phyloP scores from a whole-genome alignment of 30 jellyfish, hydroid and myxozoan genomes.

The Aurelia sp. region DNA sequence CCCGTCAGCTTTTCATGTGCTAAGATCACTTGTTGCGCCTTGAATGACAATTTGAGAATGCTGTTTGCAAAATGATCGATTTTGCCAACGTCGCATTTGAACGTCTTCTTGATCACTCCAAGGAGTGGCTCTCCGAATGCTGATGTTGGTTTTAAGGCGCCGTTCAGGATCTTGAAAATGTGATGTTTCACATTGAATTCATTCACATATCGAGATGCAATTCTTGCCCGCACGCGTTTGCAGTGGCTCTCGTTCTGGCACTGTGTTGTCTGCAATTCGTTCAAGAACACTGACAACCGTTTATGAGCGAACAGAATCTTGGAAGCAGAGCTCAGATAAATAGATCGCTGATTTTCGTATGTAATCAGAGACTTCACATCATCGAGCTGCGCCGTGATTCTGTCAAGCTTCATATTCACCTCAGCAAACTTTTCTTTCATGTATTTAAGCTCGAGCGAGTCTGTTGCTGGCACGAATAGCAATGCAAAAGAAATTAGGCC shows the following conservation, averaged over 20 bases:
- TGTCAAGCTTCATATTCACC: slow-evolving; percentile 57
- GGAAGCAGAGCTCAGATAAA: slow-evolving; percentile 18
- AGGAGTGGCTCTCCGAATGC: slow-evolving; percentile 57
- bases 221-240: slow-evolving; percentile 25
- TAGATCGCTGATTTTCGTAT: slow-evolving; percentile 45
- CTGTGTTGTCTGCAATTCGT: slow-evolving; percentile 21
- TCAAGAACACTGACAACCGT: slow-evolving; percentile 13
- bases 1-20: slow-evolving; percentile 55
- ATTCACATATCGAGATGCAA: slow-evolving; percentile 36
- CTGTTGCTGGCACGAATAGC: slow-evolving; percentile 21
- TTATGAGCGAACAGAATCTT: slow-evolving; percentile 40
- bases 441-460: slow-evolving; percentile 33
- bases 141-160: slow-evolving; percentile 24
- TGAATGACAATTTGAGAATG: slow-evolving; percentile 23
- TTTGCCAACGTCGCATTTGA: slow-evolving; percentile 48
- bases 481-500: slow-evolving; percentile 42
- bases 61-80: slow-evolving; percentile 37
- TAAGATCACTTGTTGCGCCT: slow-evolving; percentile 57
- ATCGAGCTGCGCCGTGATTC: slow-evolving; percentile 47
- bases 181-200: slow-evolving; percentile 30
- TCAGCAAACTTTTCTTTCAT: slow-evolving; percentile 58
- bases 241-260: slow-evolving; percentile 18
- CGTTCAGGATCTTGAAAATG: slow-evolving; percentile 31
- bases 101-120: background rate
- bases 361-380: slow-evolving; percentile 13